Base-by-base conservation (phyloP, 2,113 vertebrate species). In the Neogale vison region DNA sequence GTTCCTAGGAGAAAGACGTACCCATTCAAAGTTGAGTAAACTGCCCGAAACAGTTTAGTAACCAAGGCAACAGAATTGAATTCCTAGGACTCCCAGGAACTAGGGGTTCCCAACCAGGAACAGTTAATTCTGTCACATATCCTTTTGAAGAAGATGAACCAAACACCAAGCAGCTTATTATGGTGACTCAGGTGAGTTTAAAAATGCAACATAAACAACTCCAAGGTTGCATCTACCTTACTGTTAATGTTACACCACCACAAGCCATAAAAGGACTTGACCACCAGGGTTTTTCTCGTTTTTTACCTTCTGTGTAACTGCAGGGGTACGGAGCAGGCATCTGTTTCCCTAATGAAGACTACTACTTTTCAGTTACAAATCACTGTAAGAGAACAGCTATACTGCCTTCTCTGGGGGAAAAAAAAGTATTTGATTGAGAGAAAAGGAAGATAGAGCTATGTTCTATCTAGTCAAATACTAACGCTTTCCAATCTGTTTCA, bases 1-100 rank as follows among this genome's bases (percentile, higher is more conserved):
- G 12, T 45, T 88, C 15, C 36, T 67, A 52, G 91, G 52, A 87
- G 57, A 95, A 39, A 87, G 57, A 95, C 23, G 18, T 39, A 47
- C 23, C 85, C 86, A 76, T 77, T 84, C 1, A 4, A 90, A 90
- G 81, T 71, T 36, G 55, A 92, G 26, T 39, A 84, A 92, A 90
- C 69, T 81, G 65, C 39, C 47, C 13, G 11, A 50, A 84, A 88
- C 26, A 50, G 39, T 88, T 81, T 88, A 57, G 81, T 92, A 77
- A 89, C 82, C 95, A 80, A 91, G 39, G 67, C 61, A 83, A 81
- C 86, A 74, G 63, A 86, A 95, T 4, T 10, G 77, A 95, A 97
- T 34, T 61, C 20, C 59, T 85, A 81, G 79, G 45, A 93, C 34
- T 86, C 42, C 42, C 74, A 52, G 47, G 57, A 77, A 82, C 52